Conservation (phyloP, 2,888 invertebrate genomes). For the Leptopterna dolabrata region DNA sequence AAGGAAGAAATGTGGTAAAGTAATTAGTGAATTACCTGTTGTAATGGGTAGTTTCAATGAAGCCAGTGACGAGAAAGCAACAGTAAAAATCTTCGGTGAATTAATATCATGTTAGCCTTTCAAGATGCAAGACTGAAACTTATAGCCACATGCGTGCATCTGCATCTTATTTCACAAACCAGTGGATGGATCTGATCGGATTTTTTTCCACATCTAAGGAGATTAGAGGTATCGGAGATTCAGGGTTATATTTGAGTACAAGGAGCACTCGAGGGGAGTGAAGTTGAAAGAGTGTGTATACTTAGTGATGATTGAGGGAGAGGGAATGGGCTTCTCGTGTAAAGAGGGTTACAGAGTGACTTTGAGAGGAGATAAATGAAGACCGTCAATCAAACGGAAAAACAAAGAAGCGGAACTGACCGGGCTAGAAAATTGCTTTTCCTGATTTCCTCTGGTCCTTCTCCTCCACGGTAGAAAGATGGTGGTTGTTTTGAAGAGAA, state of each 20-base stretch:
- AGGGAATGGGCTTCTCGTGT: slow-evolving; percentile 47
- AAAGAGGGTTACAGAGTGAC: slow-evolving; percentile 19
- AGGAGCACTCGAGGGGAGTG: slow-evolving; percentile 2
- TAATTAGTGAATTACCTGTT: too few relatives aligned
- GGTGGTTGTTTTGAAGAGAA: neutral
- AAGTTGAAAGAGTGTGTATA: slow-evolving; percentile 20
- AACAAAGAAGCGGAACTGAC: slow-evolving; percentile 52
- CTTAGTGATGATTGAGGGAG: slow-evolving; percentile 49
- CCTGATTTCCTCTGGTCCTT: slow-evolving; percentile 15
- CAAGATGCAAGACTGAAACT: too few relatives aligned
- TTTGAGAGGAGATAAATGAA: slow-evolving; percentile 52
- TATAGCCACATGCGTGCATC: neutral
- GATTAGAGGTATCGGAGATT: neutral
- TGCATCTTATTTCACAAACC: neutral
- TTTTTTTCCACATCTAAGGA: neutral
- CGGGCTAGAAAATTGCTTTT: slow-evolving; percentile 51
- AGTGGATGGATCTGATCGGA: neutral
- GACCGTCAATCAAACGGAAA: slow-evolving; percentile 54
- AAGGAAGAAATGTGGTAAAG: too few relatives aligned
- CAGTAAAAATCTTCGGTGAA: too few relatives aligned
- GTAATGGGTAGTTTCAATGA: too few relatives aligned
- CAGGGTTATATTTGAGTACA: neutral
- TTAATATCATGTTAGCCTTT: too few relatives aligned
- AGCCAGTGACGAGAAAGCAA: too few relatives aligned
- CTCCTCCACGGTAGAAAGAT: slow-evolving; percentile 26